A percentile compares a stretch with the other conserved stretches of the same genome.
phyloP scores from a whole-genome alignment of 1,140 invertebrate species.

The Drosophila watanabei region DNA sequence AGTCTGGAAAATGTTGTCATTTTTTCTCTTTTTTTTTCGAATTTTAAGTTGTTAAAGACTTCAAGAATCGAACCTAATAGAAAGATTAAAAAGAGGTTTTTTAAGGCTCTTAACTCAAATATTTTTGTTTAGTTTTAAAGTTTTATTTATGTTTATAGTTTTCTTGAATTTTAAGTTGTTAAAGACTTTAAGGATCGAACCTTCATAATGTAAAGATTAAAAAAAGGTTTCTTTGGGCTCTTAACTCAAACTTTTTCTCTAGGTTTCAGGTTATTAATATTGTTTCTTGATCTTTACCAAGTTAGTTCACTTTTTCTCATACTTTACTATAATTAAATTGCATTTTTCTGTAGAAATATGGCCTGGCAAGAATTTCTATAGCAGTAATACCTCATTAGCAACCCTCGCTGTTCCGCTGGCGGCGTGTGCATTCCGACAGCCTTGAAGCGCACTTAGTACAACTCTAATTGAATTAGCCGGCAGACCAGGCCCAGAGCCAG shows the following conservation, averaged over 20 bases:
- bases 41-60: too few relatives aligned
- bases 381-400: conserved; percentile 25
- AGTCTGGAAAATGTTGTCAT: too few relatives aligned
- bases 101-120: background rate
- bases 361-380: background rate
- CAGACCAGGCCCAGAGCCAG: conserved; percentile 8
- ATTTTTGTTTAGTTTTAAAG: background rate
- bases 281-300: background rate
- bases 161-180: background rate
- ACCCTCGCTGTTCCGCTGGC: conserved; percentile 36
- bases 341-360: background rate
- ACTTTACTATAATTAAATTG: background rate
- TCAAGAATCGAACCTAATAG: too few relatives aligned
- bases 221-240: too few relatives aligned
- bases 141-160: background rate
- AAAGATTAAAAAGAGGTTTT: too few relatives aligned
- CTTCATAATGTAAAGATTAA: background rate
- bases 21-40: too few relatives aligned
- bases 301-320: background rate
- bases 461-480: conserved; percentile 82
- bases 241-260: accelerated
- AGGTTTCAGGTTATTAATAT: too few relatives aligned
- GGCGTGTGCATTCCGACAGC: conserved; percentile 49
- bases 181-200: too few relatives aligned
- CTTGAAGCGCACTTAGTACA: conserved; percentile 76